phyloP scores from a whole-genome alignment of 2,888 invertebrate genomes.

The Platycheirus rosarum region DNA sequence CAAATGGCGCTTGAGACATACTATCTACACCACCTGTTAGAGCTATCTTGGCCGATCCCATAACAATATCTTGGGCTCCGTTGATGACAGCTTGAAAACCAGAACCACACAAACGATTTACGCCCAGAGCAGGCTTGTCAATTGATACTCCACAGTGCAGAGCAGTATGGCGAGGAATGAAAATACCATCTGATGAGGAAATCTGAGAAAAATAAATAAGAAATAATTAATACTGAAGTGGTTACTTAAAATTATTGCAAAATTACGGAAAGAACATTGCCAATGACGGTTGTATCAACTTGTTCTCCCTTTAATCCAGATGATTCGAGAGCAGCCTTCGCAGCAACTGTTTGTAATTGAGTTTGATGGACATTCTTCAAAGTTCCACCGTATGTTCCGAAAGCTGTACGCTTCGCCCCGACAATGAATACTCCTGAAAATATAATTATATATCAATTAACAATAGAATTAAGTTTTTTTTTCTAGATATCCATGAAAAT shows the following conservation, averaged over 20 bases:
- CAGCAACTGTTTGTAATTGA: constrained; percentile 91
- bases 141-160: constrained; percentile 93
- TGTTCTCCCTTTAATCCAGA: constrained; percentile 92
- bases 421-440: constrained; percentile 93
- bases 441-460: background rate
- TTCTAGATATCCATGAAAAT: no score
- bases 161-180: constrained; percentile 93
- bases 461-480: background rate
- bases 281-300: constrained; percentile 94
- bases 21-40: constrained; percentile 97
- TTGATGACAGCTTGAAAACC: constrained; percentile 97
- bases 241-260: no score
- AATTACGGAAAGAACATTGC: constrained; percentile 92
- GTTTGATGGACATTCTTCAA: constrained; percentile 89
- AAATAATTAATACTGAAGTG: no score
- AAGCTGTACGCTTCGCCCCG: constrained; percentile 97
- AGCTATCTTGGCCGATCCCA: constrained; percentile 92
- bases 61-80: constrained; percentile 94
- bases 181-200: constrained; percentile 91
- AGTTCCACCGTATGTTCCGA: constrained; percentile 96
- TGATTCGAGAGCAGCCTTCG: constrained; percentile 90
- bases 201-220: constrained; percentile 83
- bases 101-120: constrained; percentile 98
- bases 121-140: constrained; percentile 91
- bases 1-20: constrained; percentile 96